A percentile compares a stretch with the other conserved stretches of the same genome.
These are phyloP conservation scores for Gari tellinella DNA, from an alignment of 2,888 invertebrate genomes.

Conservation along the genomic window DNA sequence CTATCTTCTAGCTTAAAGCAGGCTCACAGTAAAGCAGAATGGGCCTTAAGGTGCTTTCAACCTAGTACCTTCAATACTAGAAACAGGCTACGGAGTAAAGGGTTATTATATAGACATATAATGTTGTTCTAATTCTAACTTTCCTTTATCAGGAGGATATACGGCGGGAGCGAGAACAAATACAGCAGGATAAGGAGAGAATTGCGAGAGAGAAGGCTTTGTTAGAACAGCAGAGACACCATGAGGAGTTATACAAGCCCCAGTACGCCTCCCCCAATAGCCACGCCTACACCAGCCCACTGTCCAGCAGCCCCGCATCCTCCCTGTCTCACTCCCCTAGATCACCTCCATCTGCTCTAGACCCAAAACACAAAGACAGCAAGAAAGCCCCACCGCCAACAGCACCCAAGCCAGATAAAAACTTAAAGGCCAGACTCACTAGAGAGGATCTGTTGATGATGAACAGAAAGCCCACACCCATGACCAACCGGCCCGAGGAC, in stretches of 20 bases:
- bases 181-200: slow-evolving; percentile 69
- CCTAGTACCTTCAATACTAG: too few relatives aligned
- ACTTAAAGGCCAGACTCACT: slow-evolving; percentile 57
- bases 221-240: slow-evolving; percentile 56
- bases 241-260: slow-evolving; percentile 17
- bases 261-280: slow-evolving; percentile 19
- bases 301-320: slow-evolving; percentile 37
- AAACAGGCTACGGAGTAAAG: too few relatives aligned
- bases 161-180: slow-evolving; percentile 64
- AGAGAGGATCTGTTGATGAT: slow-evolving; percentile 76
- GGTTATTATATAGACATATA: neutral
- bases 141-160: slow-evolving; percentile 24
- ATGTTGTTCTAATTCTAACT: slow-evolving; percentile 2
- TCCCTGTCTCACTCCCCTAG: slow-evolving; percentile 38
- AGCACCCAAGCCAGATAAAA: slow-evolving; percentile 52
- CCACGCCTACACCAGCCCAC: slow-evolving; percentile 24
- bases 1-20: too few relatives aligned
- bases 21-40: too few relatives aligned
- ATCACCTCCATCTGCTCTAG: slow-evolving; percentile 47
- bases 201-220: slow-evolving; percentile 67
- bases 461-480: slow-evolving; percentile 75
- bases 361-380: slow-evolving; percentile 30
- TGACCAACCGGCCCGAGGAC: slow-evolving; percentile 60
- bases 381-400: slow-evolving; percentile 42
- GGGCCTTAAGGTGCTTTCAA: too few relatives aligned